Evolutionary conservation across 1,140 invertebrate species (phyloP).

Genomic region (Drosophila simulans): DNA sequence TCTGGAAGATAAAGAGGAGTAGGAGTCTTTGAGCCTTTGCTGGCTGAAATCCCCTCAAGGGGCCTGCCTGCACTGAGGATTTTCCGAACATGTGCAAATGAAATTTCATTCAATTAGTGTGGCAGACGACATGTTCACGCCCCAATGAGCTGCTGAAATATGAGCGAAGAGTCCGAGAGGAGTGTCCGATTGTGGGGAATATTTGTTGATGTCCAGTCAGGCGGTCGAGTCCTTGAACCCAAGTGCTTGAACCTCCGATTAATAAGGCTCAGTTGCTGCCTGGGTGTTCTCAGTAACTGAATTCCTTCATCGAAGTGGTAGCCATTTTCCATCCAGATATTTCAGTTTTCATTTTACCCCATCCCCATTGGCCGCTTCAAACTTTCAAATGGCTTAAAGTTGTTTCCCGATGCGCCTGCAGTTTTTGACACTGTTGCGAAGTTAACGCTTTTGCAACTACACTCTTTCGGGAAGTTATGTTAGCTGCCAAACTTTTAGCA

Average conservation of each 20-base stretch:
- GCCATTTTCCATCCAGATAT: not conserved
- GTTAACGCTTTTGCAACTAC: constrained; percentile 18
- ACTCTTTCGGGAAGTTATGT: constrained; percentile 16
- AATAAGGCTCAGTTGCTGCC: constrained; percentile 23
- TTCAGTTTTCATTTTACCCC: not conserved
- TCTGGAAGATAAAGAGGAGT: not conserved
- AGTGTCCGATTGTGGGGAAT: not conserved
- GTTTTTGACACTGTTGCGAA: constrained; percentile 50
- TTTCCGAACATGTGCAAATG: constrained; percentile 33
- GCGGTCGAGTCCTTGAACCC: constrained; percentile 1
- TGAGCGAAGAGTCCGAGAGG: not conserved
- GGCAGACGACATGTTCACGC: constrained; percentile 34
- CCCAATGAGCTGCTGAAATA: constrained; percentile 17
- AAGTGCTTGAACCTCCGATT: constrained; percentile 8
- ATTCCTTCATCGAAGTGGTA: too few relatives aligned
- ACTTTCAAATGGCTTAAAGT: constrained; percentile 42
- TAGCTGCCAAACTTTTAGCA: constrained; percentile 29
- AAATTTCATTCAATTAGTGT: constrained; percentile 47
- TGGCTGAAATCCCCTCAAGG: not conserved
- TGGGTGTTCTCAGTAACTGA: constrained; percentile 7
- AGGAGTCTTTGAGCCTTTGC: not conserved
- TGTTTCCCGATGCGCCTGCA: constrained; percentile 24
- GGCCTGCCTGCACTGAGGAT: constrained; percentile 3
- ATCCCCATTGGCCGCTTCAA: constrained; percentile 3
- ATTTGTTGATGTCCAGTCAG: constrained; percentile 4